phyloP scores from a whole-genome alignment of 1,140 invertebrate genomes.

The Drosophila saltans region DNA sequence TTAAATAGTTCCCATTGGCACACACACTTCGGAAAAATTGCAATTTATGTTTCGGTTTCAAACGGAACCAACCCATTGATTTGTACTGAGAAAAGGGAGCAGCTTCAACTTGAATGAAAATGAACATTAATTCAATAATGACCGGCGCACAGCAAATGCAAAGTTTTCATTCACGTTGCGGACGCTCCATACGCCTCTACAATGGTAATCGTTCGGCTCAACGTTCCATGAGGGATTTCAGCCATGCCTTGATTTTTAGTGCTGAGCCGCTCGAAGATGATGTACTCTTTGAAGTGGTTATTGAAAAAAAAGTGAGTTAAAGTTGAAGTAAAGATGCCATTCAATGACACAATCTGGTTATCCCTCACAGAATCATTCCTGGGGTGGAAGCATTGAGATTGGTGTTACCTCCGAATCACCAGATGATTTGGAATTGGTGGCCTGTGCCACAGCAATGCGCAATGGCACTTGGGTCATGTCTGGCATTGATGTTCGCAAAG shows the following conservation, averaged over 20 bases:
- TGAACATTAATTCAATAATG: conserved; percentile 40
- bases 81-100: conserved; percentile 5
- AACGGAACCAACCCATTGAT: conserved; percentile 3
- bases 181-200: conserved; percentile 90
- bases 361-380: conserved; percentile 87
- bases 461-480: conserved; percentile 96
- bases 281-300: conserved; percentile 93
- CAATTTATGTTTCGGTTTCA: background rate
- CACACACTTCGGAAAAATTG: background rate
- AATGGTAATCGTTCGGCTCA: conserved; percentile 92
- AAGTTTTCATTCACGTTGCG: conserved; percentile 91
- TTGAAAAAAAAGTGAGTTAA: conserved; percentile 91
- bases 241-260: conserved; percentile 93
- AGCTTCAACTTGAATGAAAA: conserved; percentile 36
- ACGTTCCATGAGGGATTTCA: conserved; percentile 91
- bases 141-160: conserved; percentile 48
- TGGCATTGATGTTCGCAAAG: conserved; percentile 91
- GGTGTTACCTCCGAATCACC: conserved; percentile 94
- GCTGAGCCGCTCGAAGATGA: conserved; percentile 91
- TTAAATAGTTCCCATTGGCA: background rate
- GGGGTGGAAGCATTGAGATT: conserved; percentile 96
- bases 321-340: too few species aligned
- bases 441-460: conserved; percentile 92
- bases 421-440: conserved; percentile 90
- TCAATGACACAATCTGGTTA: background rate